Base-by-base conservation (phyloP, 2,888 invertebrate species). In the Rhagium mordax region DNA sequence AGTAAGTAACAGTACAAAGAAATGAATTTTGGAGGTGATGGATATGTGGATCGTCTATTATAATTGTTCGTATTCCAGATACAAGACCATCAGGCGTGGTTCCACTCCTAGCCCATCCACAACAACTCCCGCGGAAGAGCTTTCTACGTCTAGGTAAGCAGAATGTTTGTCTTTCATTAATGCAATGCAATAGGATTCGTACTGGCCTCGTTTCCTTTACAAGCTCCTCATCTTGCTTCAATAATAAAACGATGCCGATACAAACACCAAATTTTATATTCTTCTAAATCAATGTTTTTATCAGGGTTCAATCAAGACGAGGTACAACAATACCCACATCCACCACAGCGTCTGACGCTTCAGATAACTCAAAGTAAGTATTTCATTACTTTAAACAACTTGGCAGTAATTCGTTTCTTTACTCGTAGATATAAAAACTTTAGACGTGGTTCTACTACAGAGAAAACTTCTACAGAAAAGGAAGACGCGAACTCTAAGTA, bases 51-150 rank as follows among this genome's bases (percentile, higher is more conserved):
- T n/a, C n/a, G n/a, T n/a, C n/a, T n/a, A n/a, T n/a, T n/a, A n/a
- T n/a, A n/a, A 66, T 61, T 33, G 29, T 60, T 57, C 27, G 62
- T 18, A 24, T 74, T 75, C 48, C 29, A 81, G 80, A 61, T 79
- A 80, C 21, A 78, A 81, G 66, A 79, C 73, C 33, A 76, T 81
- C n/a, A 75, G 77, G 68, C 76, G 82, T 57, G 79, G 79, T 20
- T 77, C 79, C 15, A 81, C 81, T 15, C 74, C 79, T 53, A 51
- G 71, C n/a, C 24, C 71, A 0, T n/a, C 71, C 27, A 24, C 64
- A 53, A 55, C 57, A 24, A 33, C 24, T 8, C 20, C 55, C n/a
- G 13, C 60, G 10, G 57, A 55, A 51, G 60, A 66, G 13, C 53
- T 29, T 13, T 29, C 53, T 15, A 72, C 29, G 27, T 72, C 55